phyloP scores from a whole-genome alignment of 2,888 invertebrate genomes.

The Aphidoletes aphidimyza region DNA sequence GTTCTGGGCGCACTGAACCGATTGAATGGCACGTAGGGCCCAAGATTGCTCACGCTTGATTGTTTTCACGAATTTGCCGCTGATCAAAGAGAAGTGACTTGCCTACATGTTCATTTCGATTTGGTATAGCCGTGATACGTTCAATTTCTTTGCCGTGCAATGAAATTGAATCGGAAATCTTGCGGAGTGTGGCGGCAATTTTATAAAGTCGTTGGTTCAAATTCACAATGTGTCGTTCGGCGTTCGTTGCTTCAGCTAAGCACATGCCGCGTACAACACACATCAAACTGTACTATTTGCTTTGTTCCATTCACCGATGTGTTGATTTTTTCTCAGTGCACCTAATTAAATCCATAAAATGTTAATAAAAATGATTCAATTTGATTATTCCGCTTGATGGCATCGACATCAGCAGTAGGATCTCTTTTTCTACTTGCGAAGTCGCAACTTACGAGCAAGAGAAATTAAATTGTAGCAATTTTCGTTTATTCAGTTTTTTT shows the following conservation, averaged over 20 bases:
- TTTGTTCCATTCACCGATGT: neutral
- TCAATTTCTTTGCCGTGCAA: neutral
- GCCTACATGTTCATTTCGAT: constrained; percentile 25
- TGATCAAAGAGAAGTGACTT: constrained; percentile 43
- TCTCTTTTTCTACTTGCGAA: neutral
- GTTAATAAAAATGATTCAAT: constrained; percentile 30
- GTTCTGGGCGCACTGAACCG: neutral
- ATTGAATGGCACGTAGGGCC: constrained; percentile 16
- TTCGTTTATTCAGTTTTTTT: neutral
- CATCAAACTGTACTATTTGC: neutral
- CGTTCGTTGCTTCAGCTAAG: neutral
- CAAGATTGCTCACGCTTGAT: neutral
- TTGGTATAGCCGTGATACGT: neutral
- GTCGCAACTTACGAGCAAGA: no score
- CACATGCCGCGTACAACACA: neutral
- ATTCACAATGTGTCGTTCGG: constrained; percentile 6
- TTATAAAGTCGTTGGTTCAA: constrained; percentile 19
- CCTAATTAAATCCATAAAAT: constrained; percentile 24
- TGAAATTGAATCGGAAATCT: neutral
- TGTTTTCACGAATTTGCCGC: constrained; percentile 49
- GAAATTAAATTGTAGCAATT: neutral
- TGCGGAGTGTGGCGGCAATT: constrained; percentile 28
- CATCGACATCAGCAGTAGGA: neutral
- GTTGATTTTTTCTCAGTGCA: constrained; percentile 10
- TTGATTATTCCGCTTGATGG: neutral